Conservation (phyloP, 2,113 vertebrate genomes). For the Phyllostomus hastatus region DNA sequence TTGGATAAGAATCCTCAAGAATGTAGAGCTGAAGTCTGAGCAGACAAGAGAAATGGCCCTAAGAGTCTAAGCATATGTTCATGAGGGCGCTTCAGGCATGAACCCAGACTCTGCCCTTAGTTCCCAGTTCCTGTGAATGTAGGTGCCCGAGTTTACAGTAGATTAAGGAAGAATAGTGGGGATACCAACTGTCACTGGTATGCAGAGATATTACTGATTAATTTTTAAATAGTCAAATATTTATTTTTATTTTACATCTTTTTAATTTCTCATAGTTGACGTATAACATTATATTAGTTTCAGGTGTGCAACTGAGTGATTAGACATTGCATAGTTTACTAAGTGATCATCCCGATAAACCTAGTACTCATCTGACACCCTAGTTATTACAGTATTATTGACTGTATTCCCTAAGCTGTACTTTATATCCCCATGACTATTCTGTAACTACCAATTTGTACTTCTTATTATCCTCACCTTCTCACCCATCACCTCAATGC, state of each 20-base stretch:
- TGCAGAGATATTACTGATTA: neutral
- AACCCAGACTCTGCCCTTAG: neutral
- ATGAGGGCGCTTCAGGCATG: neutral
- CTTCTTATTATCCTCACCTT: neutral
- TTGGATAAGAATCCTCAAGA: neutral
- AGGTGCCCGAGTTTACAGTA: neutral
- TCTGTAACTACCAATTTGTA: neutral
- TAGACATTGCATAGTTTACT: neutral
- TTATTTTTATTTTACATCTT: neutral
- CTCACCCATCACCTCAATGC: neutral
- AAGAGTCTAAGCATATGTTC: neutral
- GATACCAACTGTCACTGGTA: neutral
- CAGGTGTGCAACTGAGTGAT: neutral
- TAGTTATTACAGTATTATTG: neutral
- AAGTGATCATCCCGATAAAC: neutral
- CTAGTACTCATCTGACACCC: neutral
- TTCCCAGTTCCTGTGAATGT: neutral
- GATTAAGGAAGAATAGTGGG: neutral
- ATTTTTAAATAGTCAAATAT: neutral
- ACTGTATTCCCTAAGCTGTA: neutral
- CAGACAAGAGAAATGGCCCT: neutral
- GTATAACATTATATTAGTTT: neutral
- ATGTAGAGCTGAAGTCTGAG: neutral
- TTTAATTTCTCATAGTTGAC: neutral
- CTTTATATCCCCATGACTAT: neutral